phyloP scores from a whole-genome alignment of 2,113 vertebrate genomes.

The Cyprinodon brontotheroides region DNA sequence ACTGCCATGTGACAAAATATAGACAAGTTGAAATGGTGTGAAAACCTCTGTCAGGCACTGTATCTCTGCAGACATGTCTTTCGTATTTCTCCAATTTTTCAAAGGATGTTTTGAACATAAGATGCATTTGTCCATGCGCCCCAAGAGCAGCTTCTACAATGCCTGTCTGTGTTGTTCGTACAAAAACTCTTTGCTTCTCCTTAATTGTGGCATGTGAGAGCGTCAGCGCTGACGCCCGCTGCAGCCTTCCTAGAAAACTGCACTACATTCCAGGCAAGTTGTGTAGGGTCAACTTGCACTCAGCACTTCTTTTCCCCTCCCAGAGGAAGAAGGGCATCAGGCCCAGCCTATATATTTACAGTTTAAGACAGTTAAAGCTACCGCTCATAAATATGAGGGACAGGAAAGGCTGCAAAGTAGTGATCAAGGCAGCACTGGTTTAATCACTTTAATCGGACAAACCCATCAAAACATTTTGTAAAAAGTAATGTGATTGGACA shows the following conservation, averaged over 20 bases:
- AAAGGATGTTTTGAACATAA: background rate
- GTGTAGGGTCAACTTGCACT: constrained; percentile 6
- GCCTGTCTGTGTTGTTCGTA: constrained; percentile 22
- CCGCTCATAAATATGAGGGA: constrained; percentile 11
- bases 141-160: constrained; percentile 32
- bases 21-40: background rate
- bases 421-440: background rate
- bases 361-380: background rate
- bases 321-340: background rate
- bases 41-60: background rate
- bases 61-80: background rate
- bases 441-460: constrained; percentile 9
- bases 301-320: background rate
- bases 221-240: constrained; percentile 47
- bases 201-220: constrained; percentile 19
- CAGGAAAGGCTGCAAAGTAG: constrained; percentile 14
- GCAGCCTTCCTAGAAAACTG: constrained; percentile 37
- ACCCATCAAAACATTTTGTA: constrained; percentile 5
- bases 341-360: constrained; percentile 17
- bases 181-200: constrained; percentile 8
- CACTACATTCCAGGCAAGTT: constrained; percentile 31
- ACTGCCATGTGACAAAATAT: background rate
- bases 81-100: background rate
- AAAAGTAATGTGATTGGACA: constrained; percentile 12
- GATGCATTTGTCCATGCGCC: background rate